A percentile compares a stretch with the other conserved stretches of the same genome.
phyloP scores from a whole-genome alignment of 35 echinoderm and acorn worm genomes.

The Heliocidaris tuberculata region DNA sequence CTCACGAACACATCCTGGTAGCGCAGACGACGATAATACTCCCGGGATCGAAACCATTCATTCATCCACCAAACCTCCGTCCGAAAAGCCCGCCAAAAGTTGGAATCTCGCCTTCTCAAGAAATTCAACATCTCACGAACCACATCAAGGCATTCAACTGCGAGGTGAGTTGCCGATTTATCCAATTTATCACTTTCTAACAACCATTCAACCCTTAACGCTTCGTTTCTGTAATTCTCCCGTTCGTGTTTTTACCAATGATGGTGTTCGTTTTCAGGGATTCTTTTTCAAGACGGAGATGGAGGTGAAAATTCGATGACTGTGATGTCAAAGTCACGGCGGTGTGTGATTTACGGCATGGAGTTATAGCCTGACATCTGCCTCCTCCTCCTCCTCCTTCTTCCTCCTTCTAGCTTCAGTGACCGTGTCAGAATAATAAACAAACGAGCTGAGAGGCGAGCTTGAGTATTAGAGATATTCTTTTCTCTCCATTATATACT shows the following conservation, averaged over 20 bases:
- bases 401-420: background rate
- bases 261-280: background rate
- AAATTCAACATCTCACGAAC: background rate
- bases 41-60: background rate
- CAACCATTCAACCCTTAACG: background rate
- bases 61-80: background rate
- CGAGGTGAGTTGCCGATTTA: background rate
- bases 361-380: background rate
- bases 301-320: background rate
- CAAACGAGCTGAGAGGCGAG: background rate
- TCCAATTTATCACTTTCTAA: background rate
- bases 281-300: background rate
- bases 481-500: background rate
- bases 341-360: background rate
- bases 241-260: background rate
- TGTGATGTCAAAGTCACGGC: background rate
- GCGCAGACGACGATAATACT: background rate
- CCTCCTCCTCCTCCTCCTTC: background rate
- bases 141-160: background rate
- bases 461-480: background rate
- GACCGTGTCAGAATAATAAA: background rate
- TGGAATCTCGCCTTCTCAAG: background rate
- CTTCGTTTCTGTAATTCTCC: background rate
- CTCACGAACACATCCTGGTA: background rate
- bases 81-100: background rate